A percentile compares a stretch with the other conserved stretches of the same genome.
phyloP scores from a whole-genome alignment of 2,797 vertebrate species.

The Sus cebifrons region DNA sequence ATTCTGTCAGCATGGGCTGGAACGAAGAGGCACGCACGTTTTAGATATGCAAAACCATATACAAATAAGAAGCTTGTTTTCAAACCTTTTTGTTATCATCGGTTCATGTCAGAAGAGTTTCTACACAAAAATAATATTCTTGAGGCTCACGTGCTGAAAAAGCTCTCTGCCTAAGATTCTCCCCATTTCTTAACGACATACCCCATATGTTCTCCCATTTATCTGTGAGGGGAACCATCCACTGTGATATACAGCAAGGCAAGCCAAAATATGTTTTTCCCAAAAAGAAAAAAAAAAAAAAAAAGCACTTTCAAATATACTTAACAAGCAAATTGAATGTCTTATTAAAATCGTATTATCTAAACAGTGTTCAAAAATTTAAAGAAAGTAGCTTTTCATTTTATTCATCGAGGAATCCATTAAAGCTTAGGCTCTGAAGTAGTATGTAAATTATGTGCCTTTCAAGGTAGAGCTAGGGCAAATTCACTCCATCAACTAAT shows the following conservation, averaged over 20 bases:
- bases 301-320: constrained; percentile 91
- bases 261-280: constrained; percentile 87
- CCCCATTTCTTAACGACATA: constrained; percentile 56
- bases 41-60: not conserved
- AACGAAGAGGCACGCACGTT: constrained; percentile 17
- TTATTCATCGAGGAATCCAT: constrained; percentile 99
- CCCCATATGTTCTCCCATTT: constrained; percentile 78
- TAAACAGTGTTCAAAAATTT: constrained; percentile 96
- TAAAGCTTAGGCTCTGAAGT: constrained; percentile 97
- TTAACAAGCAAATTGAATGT: constrained; percentile 93
- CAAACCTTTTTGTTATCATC: constrained; percentile 61
- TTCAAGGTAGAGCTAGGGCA: constrained; percentile 98
- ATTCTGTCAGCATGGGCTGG: constrained; percentile 81
- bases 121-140: constrained; percentile 21
- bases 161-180: not conserved
- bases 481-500: constrained; percentile 99
- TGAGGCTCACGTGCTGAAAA: not conserved
- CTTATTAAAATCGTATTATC: constrained; percentile 94
- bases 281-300: constrained; percentile 82
- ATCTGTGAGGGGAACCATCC: constrained; percentile 75
- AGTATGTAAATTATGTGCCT: constrained; percentile 98
- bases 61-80: constrained; percentile 77
- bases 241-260: constrained; percentile 76
- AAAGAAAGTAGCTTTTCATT: constrained; percentile 97
- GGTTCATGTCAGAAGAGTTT: constrained; percentile 76